Evolutionary conservation across 2,113 vertebrate genomes (phyloP).

Genomic region (Crotalus tigris): DNA sequence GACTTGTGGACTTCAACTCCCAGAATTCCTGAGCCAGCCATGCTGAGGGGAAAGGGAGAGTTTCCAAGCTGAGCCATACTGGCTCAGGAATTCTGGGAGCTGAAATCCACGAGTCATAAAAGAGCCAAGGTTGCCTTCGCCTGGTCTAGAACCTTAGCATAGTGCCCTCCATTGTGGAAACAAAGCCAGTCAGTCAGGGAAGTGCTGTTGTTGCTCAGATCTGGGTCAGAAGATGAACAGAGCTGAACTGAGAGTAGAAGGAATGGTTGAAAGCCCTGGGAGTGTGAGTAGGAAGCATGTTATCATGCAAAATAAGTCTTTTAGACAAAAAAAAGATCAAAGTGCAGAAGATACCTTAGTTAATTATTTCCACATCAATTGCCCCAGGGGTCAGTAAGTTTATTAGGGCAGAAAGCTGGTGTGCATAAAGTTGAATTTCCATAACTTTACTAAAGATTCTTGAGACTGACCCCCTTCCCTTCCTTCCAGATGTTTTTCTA

Average conservation of each 20-base stretch:
- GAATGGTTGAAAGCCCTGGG: background rate
- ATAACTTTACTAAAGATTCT: background rate
- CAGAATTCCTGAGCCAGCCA: too few relatives aligned
- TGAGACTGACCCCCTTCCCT: background rate
- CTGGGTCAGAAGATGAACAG: background rate
- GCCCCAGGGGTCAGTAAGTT: background rate
- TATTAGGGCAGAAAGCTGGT: background rate
- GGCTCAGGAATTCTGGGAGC: too few relatives aligned
- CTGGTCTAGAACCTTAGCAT: background rate
- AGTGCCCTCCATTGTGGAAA: background rate
- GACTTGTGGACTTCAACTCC: too few relatives aligned
- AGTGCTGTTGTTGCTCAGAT: background rate
- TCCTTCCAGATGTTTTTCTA: background rate
- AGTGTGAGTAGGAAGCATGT: background rate
- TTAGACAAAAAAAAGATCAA: background rate
- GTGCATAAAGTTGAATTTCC: background rate
- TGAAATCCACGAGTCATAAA: too few relatives aligned
- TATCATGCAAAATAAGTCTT: background rate
- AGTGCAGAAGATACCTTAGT: background rate
- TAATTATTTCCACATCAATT: background rate
- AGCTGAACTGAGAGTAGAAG: background rate
- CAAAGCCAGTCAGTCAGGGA: background rate
- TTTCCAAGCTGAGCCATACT: too few relatives aligned
- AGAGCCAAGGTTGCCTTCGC: too few relatives aligned
- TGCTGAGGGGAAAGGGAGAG: too few relatives aligned